A percentile compares a stretch with the other conserved stretches of the same genome.
Evolutionary conservation across 1,140 invertebrate genomes (phyloP).

Genomic region (Papilio helenus): DNA sequence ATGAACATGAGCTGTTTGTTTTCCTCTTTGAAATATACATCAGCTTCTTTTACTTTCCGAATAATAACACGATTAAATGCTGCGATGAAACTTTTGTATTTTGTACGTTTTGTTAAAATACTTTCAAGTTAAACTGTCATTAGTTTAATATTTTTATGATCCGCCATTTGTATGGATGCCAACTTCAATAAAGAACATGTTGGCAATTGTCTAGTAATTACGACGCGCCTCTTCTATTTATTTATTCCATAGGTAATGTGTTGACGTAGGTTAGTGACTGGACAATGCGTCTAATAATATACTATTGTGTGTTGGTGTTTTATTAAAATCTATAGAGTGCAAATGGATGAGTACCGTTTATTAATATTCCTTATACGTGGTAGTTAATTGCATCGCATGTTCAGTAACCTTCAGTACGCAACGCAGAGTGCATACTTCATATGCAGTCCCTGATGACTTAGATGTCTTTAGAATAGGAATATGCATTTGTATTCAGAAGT

Average conservation of each 20-base stretch:
- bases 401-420: not conserved
- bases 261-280: slow-evolving; percentile 20
- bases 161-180: not conserved
- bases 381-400: not conserved
- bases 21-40: too few relatives aligned
- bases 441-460: not conserved
- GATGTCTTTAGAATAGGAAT: not conserved
- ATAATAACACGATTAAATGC: too few relatives aligned
- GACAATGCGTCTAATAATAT: not conserved
- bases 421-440: not conserved
- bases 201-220: slow-evolving; percentile 15
- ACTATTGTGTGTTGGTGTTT: slow-evolving; percentile 5
- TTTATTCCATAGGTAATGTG: slow-evolving; percentile 13
- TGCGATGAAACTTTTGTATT: too few relatives aligned
- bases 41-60: too few relatives aligned
- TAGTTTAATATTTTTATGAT: not conserved
- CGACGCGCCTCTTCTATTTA: slow-evolving; percentile 3
- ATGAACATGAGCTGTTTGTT: not conserved
- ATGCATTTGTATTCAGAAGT: not conserved
- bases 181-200: not conserved
- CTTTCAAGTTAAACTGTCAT: not conserved
- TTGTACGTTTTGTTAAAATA: too few relatives aligned
- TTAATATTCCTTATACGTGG: slow-evolving; percentile 1
- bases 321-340: slow-evolving; percentile 3
- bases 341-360: not conserved